Base-by-base conservation (phyloP, 2,797 vertebrate genomes). In the Rousettus madagascariensis region DNA sequence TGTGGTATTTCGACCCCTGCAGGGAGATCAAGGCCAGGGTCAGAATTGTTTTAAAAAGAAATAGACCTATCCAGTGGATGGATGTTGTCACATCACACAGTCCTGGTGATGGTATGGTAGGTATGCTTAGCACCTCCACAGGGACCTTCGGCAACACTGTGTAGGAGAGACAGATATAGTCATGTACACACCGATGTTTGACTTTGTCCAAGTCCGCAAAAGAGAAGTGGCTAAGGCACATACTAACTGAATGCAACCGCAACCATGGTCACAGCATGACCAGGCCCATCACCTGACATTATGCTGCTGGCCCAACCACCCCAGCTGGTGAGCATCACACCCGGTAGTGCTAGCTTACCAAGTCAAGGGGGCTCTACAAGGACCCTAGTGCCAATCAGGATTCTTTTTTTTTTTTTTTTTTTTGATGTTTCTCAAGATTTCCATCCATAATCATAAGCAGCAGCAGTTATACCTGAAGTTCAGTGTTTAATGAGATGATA, bases 121-220 rank as follows among this genome's bases (percentile, higher is more conserved):
- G 43, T 15, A 17, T 26, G 20, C 79, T 95, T 19, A 63, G 78
- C 78, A 88, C 91, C 3, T 74, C 90, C 36, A 65, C 38, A 9
- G 96, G 94, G 43, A 66, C 13, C 95, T 93, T 61, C 88, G 95
- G 79, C 5, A 33, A 26, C 11, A 63, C 57, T 24, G 8, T 24
- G 33, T 41, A 49, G 43, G 43, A 71, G 90, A 95, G 41, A 93
- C 85, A 0, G 82, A 75, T 7, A 46, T 65, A 8, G 53, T 95
- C 66, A 94, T 12, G 1, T 51, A 72, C 1, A 66, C 93, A 24
- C 66, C 57, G 0, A 77, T 93, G 55, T 86, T 95, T 66, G 91
- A 96, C 38, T 95, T 96, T 22, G 38, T 95, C 9, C 65, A 89
- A 82, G 41, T 97, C 68, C 91, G 38, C 77, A 80, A 91, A 8